Percentiles rank a stretch among this genome's conserved stretches.
Evolutionary conservation across 2,888 invertebrate species (phyloP).

Genomic region (Erebia aethiops): DNA sequence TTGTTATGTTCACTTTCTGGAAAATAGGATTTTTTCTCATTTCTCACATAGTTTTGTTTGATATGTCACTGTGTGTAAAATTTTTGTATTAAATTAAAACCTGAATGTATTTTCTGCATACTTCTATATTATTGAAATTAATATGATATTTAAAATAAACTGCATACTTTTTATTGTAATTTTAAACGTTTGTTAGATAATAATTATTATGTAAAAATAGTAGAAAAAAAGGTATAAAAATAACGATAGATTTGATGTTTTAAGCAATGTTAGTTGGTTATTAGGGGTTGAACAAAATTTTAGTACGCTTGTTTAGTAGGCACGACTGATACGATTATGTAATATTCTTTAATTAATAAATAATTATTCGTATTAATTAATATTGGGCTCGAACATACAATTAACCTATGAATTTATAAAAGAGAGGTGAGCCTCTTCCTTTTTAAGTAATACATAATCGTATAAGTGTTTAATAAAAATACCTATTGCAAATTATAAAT

Average conservation of each 20-base stretch:
- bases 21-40: not conserved
- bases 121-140: constrained; percentile 5
- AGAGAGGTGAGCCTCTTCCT: not conserved
- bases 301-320: constrained; percentile 56
- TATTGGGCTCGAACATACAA: too few species aligned
- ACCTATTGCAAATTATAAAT: constrained; percentile 22
- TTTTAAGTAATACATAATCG: constrained; percentile 29
- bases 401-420: not conserved
- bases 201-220: constrained; percentile 53
- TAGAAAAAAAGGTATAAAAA: constrained; percentile 47
- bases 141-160: constrained; percentile 9
- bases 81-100: not conserved
- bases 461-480: constrained; percentile 25
- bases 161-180: constrained; percentile 23
- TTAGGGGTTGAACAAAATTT: constrained; percentile 44
- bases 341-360: constrained; percentile 9
- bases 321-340: constrained; percentile 52
- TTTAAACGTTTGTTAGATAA: constrained; percentile 24
- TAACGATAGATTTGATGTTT: constrained; percentile 56
- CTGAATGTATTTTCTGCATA: too few species aligned
- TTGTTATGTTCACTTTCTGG: not conserved
- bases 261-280: constrained; percentile 64
- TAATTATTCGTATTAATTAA: not conserved
- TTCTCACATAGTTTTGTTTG: not conserved
- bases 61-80: not conserved